phyloP scores from a whole-genome alignment of 1,140 invertebrate genomes.

The Drosophila ercepeae region DNA sequence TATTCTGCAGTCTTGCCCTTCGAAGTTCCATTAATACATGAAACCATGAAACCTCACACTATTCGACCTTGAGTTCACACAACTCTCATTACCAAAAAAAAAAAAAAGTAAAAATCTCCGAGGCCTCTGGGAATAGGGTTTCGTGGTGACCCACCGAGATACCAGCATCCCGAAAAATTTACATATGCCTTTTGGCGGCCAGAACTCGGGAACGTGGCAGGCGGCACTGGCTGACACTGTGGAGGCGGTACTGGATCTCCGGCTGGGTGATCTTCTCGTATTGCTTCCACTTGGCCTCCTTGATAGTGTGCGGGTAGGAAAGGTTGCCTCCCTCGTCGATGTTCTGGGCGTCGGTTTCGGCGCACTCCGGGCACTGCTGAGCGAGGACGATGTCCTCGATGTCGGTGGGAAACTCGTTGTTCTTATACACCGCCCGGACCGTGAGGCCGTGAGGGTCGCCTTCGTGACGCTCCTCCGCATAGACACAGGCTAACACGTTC shows the following conservation, averaged over 20 bases:
- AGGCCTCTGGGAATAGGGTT: neutral
- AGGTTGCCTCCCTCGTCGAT: constrained; percentile 57
- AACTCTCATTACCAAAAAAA: too few species aligned
- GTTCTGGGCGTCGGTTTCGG: constrained; percentile 66
- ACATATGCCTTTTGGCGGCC: constrained; percentile 53
- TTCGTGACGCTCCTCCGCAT: constrained; percentile 46
- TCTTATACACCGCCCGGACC: constrained; percentile 56
- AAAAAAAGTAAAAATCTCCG: neutral
- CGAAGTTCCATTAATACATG: neutral
- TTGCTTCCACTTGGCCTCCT: constrained; percentile 53
- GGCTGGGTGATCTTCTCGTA: constrained; percentile 66
- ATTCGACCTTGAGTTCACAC: too few species aligned
- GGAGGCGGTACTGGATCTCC: constrained; percentile 69
- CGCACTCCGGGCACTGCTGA: constrained; percentile 71
- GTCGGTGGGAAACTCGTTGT: constrained; percentile 47
- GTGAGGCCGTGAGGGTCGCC: constrained; percentile 24
- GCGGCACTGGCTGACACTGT: constrained; percentile 64
- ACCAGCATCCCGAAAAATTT: neutral
- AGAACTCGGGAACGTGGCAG: constrained; percentile 54
- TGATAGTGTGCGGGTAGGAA: constrained; percentile 44
- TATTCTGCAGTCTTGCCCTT: neutral
- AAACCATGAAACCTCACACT: neutral
- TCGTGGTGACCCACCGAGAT: neutral
- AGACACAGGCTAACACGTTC: constrained; percentile 52
- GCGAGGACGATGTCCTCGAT: constrained; percentile 60